phyloP scores from a whole-genome alignment of 2,797 vertebrate genomes.

The Sebastes melanostomus region DNA sequence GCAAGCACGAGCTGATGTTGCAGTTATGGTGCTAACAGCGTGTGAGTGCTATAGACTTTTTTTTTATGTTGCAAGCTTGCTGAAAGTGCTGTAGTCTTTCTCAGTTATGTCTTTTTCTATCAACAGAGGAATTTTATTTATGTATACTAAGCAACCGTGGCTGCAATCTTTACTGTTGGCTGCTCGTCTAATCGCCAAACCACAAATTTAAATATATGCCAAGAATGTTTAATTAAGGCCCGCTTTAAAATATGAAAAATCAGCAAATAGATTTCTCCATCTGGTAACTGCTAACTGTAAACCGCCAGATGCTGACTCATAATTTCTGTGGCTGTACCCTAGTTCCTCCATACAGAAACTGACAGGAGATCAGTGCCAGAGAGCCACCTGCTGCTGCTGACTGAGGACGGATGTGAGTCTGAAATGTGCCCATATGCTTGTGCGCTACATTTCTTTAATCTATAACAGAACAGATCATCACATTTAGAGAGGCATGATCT shows the following conservation, averaged over 20 bases:
- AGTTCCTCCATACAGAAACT: constrained; percentile 90
- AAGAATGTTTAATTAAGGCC: neutral
- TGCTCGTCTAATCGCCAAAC: neutral
- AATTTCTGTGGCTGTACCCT: neutral
- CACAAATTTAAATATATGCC: neutral
- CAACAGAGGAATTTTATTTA: neutral
- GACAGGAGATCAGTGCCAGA: constrained; percentile 77
- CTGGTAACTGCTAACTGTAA: neutral
- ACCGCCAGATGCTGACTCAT: neutral
- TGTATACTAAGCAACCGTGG: neutral
- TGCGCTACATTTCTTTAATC: neutral
- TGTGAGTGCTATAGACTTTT: neutral
- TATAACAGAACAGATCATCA: neutral
- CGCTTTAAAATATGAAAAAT: constrained; percentile 19
- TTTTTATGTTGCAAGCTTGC: constrained; percentile 42
- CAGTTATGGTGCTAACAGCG: constrained; percentile 13
- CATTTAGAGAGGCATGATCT: neutral
- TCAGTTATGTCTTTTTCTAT: neutral
- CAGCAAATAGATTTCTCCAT: neutral
- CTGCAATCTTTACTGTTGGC: neutral
- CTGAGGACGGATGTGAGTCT: constrained; percentile 94
- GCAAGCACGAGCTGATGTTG: constrained; percentile 18
- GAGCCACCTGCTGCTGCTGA: constrained; percentile 89
- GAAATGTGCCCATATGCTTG: neutral
- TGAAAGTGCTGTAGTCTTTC: constrained; percentile 3